Base-by-base conservation (phyloP, 2,888 invertebrate species). In the Nomada ferruginata region DNA sequence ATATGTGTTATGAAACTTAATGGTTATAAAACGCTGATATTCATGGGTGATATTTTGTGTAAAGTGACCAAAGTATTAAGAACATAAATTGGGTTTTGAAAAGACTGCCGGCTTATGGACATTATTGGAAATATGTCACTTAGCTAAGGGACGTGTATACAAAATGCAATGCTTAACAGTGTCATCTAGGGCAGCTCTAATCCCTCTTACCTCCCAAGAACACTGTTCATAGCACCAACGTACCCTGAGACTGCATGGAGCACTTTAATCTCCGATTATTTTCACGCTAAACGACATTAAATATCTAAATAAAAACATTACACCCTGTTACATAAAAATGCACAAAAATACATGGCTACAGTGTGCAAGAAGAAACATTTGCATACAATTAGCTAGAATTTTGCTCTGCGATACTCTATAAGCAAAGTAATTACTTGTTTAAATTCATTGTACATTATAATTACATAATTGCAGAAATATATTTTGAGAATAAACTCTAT, bases 71-170 rank as follows among this genome's bases (percentile, higher is more conserved):
- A 52, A 47, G 50, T 15, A 20, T 65, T 66, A 23, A 63, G 66
- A 52, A 29, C n/a, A 26, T n/a, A 26, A 68, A 60, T 68, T 42
- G 59, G 42, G 50, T 74, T 66, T 68, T 60, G 23, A 42, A 68
- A 60, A 50, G 52, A 15, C 26, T 15, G 26, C 10, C 23, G 10
- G 52, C 23, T 68, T 74, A 63, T 74, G 68, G 66, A 68, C 50
- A 68, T 74, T 76, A 74, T 76, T 64, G 76, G 75, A 76, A 76
- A 76, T 76, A 15, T 57, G 75, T 74, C 74, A 74, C 64, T 76
- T 76, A 47, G 29, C 47, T 57, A n/a, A 47, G 36, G 7, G 23
- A 53, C 64, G 57, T 42, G 75, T 74, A 74, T 64, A 75, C 57
- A 74, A 74, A 74, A 57, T 57, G 64, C 50, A 42, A 74, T 64